A percentile compares a stretch with the other conserved stretches of the same genome.
Conservation (phyloP, 2,888 invertebrate genomes). For the Drosophila sordidula region DNA sequence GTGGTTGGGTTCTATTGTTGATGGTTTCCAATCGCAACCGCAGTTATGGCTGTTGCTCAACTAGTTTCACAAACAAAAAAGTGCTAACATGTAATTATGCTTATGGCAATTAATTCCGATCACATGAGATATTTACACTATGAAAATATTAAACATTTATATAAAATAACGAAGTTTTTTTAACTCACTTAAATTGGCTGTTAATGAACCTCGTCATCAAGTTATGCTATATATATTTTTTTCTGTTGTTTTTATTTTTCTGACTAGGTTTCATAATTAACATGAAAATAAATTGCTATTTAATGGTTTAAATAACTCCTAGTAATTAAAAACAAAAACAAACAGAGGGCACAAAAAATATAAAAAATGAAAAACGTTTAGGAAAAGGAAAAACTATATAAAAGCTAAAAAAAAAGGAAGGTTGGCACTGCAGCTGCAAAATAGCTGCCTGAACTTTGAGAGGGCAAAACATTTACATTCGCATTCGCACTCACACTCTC, state of each 20-base stretch:
- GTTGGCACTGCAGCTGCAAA: conserved; percentile 28
- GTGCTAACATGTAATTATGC: conserved; percentile 23
- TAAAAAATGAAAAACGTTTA: conserved; percentile 35
- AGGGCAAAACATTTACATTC: conserved; percentile 40
- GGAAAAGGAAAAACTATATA: conserved; percentile 25
- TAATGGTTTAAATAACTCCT: conserved; percentile 71
- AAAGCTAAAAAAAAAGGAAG: conserved; percentile 27
- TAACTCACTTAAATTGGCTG: conserved; percentile 47
- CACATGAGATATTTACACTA: conserved; percentile 24
- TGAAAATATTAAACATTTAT: conserved; percentile 20
- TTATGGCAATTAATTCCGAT: conserved; percentile 40
- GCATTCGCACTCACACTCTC: conserved; percentile 6
- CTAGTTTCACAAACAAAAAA: conserved; percentile 13
- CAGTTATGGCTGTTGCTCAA: conserved; percentile 35
- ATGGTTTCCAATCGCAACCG: conserved; percentile 16
- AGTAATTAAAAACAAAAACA: conserved; percentile 55
- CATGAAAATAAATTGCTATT: conserved; percentile 66
- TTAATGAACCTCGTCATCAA: conserved; percentile 53
- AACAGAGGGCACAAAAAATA: conserved; percentile 8
- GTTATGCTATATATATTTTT: conserved; percentile 9
- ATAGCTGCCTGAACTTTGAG: conserved; percentile 36
- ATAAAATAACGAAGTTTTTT: conserved; percentile 10
- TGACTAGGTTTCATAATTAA: conserved; percentile 61
- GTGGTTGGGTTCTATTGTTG: conserved; percentile 28
- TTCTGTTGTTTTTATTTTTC: background rate